Evolutionary conservation across 2,888 invertebrate genomes (phyloP).

Genomic region (Dicycla oo): DNA sequence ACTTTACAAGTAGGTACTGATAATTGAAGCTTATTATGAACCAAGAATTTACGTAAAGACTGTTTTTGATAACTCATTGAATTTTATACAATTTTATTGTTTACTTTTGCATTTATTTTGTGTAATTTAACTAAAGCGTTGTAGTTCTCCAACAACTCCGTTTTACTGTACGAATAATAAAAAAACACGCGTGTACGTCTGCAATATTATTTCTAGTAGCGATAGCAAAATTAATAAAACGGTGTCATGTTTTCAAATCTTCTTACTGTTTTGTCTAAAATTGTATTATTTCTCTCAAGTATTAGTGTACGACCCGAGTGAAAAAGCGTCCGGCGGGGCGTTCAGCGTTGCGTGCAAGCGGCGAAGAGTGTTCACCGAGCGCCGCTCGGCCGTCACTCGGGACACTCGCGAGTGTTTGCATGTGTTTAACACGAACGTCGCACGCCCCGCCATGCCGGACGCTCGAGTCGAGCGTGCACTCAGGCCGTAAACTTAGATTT

Average conservation of each 20-base stretch:
- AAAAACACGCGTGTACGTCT: slow-evolving; percentile 52
- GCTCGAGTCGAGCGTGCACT: no score
- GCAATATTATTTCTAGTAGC: slow-evolving; percentile 27
- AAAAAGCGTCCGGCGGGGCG: no score
- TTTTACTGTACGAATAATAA: neutral
- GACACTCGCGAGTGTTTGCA: no score
- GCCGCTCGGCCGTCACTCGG: no score
- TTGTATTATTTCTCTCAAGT: neutral
- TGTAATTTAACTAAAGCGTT: neutral
- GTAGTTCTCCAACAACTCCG: neutral
- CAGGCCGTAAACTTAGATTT: no score
- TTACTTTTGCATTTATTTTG: neutral
- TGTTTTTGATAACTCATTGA: neutral
- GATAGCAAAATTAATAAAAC: slow-evolving; percentile 54
- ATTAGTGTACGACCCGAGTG: no score
- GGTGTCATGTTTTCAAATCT: slow-evolving; percentile 48
- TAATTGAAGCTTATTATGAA: neutral
- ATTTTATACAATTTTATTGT: neutral
- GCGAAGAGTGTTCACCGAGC: no score
- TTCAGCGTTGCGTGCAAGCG: no score
- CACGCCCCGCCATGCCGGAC: no score
- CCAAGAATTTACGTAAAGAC: neutral
- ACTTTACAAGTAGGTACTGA: neutral
- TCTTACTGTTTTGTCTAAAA: neutral
- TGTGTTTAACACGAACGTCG: no score